These are phyloP conservation scores for Achlya flavicornis DNA, from an alignment of 2,888 invertebrate species.

Conservation along the genomic window DNA sequence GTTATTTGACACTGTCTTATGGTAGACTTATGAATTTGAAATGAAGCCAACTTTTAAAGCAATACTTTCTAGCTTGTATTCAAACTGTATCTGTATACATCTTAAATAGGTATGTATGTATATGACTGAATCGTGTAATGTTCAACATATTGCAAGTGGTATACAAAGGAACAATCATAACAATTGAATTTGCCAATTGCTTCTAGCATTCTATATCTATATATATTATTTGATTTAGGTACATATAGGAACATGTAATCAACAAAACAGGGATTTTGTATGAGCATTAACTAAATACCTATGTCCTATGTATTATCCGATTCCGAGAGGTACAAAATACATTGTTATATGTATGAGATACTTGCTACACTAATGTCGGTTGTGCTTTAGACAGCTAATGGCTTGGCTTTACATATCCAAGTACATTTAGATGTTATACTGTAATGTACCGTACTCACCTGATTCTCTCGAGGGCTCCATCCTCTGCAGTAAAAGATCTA, in stretches of 20 bases:
- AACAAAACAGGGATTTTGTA: neutral
- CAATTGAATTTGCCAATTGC: neutral
- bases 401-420: neutral
- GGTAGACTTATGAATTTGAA: too few species aligned
- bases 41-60: too few species aligned
- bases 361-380: neutral
- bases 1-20: too few species aligned
- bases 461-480: slow-evolving; percentile 82
- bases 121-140: neutral
- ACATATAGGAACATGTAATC: neutral
- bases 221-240: too few species aligned
- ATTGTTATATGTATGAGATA: neutral
- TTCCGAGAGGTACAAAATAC: neutral
- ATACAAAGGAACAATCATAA: neutral
- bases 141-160: neutral
- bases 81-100: too few species aligned
- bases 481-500: slow-evolving; percentile 61
- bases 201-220: neutral
- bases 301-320: neutral
- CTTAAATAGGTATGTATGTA: too few species aligned
- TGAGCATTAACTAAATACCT: neutral
- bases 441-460: slow-evolving; percentile 59
- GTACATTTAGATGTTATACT: neutral
- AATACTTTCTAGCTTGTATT: too few species aligned
- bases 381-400: neutral